Percentiles rank a stretch among this genome's conserved stretches.
phyloP scores from a whole-genome alignment of 1,140 invertebrate genomes.

The Sesamia nonagrioides region DNA sequence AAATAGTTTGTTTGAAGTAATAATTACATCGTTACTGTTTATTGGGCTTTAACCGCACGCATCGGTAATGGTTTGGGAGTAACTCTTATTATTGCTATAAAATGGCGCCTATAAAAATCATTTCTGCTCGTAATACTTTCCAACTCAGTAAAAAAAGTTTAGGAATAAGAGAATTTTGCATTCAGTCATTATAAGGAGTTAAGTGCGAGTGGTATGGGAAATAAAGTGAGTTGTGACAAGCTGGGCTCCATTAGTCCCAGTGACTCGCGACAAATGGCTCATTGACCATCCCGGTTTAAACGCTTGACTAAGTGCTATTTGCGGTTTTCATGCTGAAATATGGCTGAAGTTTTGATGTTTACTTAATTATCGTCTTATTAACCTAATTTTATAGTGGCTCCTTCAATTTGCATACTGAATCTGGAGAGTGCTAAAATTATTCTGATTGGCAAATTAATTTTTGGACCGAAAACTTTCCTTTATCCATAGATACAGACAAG shows the following conservation, averaged over 20 bases:
- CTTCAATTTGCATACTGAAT: conserved; percentile 14
- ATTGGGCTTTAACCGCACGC: conserved; percentile 36
- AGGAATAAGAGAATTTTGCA: conserved; percentile 24
- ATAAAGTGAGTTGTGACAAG: conserved; percentile 57
- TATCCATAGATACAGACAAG: not conserved
- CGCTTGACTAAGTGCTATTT: conserved; percentile 57
- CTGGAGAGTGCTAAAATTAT: not conserved
- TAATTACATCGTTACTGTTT: conserved; percentile 43
- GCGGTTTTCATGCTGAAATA: conserved; percentile 44
- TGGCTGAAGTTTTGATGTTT: conserved; percentile 12
- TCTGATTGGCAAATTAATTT: not conserved
- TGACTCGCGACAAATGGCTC: conserved; percentile 65
- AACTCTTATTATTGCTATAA: conserved; percentile 37
- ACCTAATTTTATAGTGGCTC: conserved; percentile 5
- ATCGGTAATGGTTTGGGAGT: conserved; percentile 1
- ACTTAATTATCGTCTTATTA: conserved; percentile 37
- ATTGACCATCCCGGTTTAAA: conserved; percentile 58
- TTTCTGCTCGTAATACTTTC: not conserved
- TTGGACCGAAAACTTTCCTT: not conserved
- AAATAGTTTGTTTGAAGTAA: conserved; percentile 30
- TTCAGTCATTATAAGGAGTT: conserved; percentile 21
- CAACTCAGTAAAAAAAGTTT: conserved; percentile 20
- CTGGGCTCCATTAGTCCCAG: conserved; percentile 53
- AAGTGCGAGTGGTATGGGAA: conserved; percentile 44
- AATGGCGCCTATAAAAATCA: conserved; percentile 28